These are phyloP conservation scores for Drosophila limbata DNA, from an alignment of 2,888 invertebrate species.

Conservation along the genomic window DNA sequence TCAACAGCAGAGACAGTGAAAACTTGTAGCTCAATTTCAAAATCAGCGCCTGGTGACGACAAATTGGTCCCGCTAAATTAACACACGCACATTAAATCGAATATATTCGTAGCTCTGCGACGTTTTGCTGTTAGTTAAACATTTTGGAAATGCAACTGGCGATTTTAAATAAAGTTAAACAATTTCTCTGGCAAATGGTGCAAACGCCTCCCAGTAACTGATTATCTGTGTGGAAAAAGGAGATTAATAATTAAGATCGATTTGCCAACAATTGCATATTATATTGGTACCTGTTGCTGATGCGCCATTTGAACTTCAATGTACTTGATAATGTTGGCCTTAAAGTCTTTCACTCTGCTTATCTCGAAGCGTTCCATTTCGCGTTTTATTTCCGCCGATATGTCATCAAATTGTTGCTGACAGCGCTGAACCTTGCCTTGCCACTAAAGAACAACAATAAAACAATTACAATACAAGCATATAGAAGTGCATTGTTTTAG, in stretches of 20 bases:
- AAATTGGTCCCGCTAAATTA: constrained; percentile 74
- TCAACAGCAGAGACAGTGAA: constrained; percentile 40
- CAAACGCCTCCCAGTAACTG: constrained; percentile 93
- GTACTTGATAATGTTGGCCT: constrained; percentile 94
- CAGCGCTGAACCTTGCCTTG: constrained; percentile 98
- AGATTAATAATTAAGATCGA: background rate
- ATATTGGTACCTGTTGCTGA: constrained; percentile 92
- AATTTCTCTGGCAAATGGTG: constrained; percentile 97
- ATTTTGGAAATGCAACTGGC: constrained; percentile 57
- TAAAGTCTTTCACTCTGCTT: constrained; percentile 95
- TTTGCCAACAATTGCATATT: background rate
- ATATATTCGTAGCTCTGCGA: constrained; percentile 43
- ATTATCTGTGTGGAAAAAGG: constrained; percentile 75
- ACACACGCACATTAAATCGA: constrained; percentile 34
- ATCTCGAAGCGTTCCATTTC: constrained; percentile 97
- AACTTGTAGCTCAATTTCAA: constrained; percentile 14
- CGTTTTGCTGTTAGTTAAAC: constrained; percentile 46
- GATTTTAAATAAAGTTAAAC: constrained; percentile 87
- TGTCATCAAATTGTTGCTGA: constrained; percentile 97
- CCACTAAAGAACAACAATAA: constrained; percentile 88
- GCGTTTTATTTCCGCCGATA: constrained; percentile 96
- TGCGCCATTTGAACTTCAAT: constrained; percentile 97
- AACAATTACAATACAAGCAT: background rate
- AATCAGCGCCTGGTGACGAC: constrained; percentile 46
- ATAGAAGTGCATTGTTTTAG: background rate